Percentiles rank a stretch among this genome's conserved stretches.
Conservation (phyloP, 1,140 invertebrate genomes). For the Macrobrachium rosenbergii region DNA sequence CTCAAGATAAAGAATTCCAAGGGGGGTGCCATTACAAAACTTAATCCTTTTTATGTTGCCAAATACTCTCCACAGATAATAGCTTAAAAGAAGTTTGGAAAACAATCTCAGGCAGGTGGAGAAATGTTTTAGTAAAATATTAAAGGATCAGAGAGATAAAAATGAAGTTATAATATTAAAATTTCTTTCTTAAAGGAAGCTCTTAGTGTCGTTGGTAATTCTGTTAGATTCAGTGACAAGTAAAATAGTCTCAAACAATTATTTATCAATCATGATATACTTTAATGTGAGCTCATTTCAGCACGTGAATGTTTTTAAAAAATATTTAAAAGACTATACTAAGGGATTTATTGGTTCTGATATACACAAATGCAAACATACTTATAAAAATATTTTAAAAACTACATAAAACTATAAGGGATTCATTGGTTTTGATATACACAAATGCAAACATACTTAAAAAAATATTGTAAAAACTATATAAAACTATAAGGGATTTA, state of each 20-base stretch:
- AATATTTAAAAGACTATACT: background rate
- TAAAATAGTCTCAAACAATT: background rate
- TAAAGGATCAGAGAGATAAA: too few species aligned
- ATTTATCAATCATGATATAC: background rate
- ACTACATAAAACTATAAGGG: background rate
- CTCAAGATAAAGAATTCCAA: too few species aligned
- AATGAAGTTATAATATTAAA: too few species aligned
- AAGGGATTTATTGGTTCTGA: background rate
- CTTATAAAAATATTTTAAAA: background rate
- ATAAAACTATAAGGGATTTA: background rate
- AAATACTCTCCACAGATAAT: too few species aligned
- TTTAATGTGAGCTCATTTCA: background rate
- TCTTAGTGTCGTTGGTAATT: too few species aligned
- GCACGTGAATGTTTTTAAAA: background rate
- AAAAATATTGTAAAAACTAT: background rate
- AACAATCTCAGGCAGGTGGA: too few species aligned
- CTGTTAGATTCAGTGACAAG: too few species aligned
- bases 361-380: conserved; percentile 14
- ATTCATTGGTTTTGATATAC: background rate
- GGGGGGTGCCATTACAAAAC: too few species aligned
- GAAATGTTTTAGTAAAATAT: too few species aligned
- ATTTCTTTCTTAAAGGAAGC: too few species aligned
- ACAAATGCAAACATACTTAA: conserved; percentile 1
- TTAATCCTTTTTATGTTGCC: too few species aligned
- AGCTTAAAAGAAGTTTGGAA: too few species aligned